phyloP scores from a whole-genome alignment of 2,888 invertebrate species.

The Cylloceria caligata region DNA sequence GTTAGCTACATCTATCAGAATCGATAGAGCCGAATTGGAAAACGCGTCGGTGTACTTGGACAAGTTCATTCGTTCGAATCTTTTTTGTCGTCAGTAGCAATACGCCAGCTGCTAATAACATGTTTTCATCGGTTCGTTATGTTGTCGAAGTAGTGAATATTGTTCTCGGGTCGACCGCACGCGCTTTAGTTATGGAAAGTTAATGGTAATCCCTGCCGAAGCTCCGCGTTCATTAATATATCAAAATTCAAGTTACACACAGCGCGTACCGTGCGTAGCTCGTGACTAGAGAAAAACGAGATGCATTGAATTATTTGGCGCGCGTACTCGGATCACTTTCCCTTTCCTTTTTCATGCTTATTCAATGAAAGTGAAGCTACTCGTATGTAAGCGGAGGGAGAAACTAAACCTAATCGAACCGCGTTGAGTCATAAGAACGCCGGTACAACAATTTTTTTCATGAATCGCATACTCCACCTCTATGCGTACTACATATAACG shows the following conservation, averaged over 20 bases:
- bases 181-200: slow-evolving; percentile 22
- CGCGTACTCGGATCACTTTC: too few relatives aligned
- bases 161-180: slow-evolving; percentile 10
- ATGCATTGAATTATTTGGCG: too few relatives aligned
- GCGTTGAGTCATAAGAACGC: too few relatives aligned
- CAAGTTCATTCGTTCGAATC: slow-evolving; percentile 22
- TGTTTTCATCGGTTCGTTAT: slow-evolving; percentile 62
- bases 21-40: slow-evolving; percentile 44
- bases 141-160: slow-evolving; percentile 15
- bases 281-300: background rate
- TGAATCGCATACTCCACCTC: slow-evolving; percentile 4
- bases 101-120: slow-evolving; percentile 53
- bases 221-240: slow-evolving; percentile 5
- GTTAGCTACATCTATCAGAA: slow-evolving; percentile 44
- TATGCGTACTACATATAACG: background rate
- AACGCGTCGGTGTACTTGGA: slow-evolving; percentile 19
- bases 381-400: too few relatives aligned
- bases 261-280: background rate
- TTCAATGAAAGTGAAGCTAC: too few relatives aligned
- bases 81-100: slow-evolving; percentile 25
- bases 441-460: too few relatives aligned
- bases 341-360: too few relatives aligned
- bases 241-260: slow-evolving; percentile 30
- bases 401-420: too few relatives aligned
- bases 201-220: slow-evolving; percentile 37